phyloP scores from a whole-genome alignment of 2,888 invertebrate genomes.

The Pseudoips prasinana region DNA sequence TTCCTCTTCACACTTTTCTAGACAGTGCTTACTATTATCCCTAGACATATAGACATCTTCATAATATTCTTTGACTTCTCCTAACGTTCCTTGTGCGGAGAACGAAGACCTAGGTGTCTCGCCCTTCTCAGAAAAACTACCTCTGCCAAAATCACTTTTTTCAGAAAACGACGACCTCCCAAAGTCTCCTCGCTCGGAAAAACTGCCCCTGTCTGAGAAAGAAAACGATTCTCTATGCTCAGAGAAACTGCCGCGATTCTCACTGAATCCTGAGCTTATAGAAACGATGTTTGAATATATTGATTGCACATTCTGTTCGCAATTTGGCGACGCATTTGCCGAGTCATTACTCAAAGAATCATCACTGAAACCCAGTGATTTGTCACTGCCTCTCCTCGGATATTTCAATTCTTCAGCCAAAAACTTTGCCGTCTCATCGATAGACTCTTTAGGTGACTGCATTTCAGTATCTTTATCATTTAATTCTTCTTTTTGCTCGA shows the following conservation, averaged over 20 bases:
- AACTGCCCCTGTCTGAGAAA: slow-evolving; percentile 73
- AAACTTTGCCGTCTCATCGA: slow-evolving; percentile 51
- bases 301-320: slow-evolving; percentile 73
- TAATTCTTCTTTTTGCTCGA: slow-evolving; percentile 30
- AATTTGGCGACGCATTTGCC: slow-evolving; percentile 78
- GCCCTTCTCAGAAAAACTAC: slow-evolving; percentile 70
- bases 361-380: slow-evolving; percentile 86
- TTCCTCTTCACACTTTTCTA: slow-evolving; percentile 62
- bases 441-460: slow-evolving; percentile 56
- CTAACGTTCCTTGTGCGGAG: slow-evolving; percentile 69
- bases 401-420: slow-evolving; percentile 67
- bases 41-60: slow-evolving; percentile 68
- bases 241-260: slow-evolving; percentile 76
- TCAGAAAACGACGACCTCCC: slow-evolving; percentile 77
- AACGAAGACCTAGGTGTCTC: slow-evolving; percentile 74
- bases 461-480: slow-evolving; percentile 58
- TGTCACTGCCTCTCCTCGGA: slow-evolving; percentile 85
- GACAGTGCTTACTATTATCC: slow-evolving; percentile 52
- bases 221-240: slow-evolving; percentile 75
- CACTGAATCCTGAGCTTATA: slow-evolving; percentile 83
- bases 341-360: slow-evolving; percentile 88
- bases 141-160: slow-evolving; percentile 75
- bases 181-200: slow-evolving; percentile 71
- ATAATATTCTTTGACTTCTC: slow-evolving; percentile 68
- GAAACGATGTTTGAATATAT: slow-evolving; percentile 79